Conservation (phyloP, 2,797 vertebrate genomes). For the Melanotaenia parkinsoni region DNA sequence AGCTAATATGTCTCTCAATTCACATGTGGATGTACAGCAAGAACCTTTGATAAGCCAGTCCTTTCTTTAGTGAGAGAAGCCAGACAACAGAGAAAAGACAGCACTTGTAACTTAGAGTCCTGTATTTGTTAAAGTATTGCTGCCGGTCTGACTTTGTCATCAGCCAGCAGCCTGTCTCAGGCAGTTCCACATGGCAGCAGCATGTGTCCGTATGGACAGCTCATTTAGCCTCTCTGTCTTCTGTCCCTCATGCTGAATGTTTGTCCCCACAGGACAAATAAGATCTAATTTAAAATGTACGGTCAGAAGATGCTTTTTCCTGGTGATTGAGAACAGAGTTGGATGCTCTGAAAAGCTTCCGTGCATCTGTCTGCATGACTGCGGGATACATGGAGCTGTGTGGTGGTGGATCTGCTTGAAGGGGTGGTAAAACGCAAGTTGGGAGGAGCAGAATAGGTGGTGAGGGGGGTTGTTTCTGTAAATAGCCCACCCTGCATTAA, state of each 20-base stretch:
- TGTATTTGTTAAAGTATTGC: slow-evolving; percentile 53
- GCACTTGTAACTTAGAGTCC: slow-evolving; percentile 6
- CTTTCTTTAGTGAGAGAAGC: slow-evolving; percentile 1
- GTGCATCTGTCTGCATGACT: slow-evolving; percentile 70
- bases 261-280: slow-evolving; percentile 33
- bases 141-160: slow-evolving; percentile 57
- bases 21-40: neutral
- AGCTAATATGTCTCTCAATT: neutral
- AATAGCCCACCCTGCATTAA: slow-evolving; percentile 75
- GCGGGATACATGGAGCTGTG: slow-evolving; percentile 55
- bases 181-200: slow-evolving; percentile 37
- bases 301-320: slow-evolving; percentile 38
- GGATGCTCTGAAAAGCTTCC: slow-evolving; percentile 37
- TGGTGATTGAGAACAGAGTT: slow-evolving; percentile 25
- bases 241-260: slow-evolving; percentile 24
- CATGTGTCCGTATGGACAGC: slow-evolving; percentile 50
- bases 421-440: slow-evolving; percentile 46
- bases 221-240: slow-evolving; percentile 47
- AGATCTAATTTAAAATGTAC: slow-evolving; percentile 47
- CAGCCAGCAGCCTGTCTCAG: slow-evolving; percentile 50
- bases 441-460: slow-evolving; percentile 7
- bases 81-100: neutral
- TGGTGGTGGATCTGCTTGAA: slow-evolving; percentile 59
- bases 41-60: neutral
- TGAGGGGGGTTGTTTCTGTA: slow-evolving; percentile 53